Conservation (phyloP, 1,140 invertebrate genomes). For the Saccostrea echinata region DNA sequence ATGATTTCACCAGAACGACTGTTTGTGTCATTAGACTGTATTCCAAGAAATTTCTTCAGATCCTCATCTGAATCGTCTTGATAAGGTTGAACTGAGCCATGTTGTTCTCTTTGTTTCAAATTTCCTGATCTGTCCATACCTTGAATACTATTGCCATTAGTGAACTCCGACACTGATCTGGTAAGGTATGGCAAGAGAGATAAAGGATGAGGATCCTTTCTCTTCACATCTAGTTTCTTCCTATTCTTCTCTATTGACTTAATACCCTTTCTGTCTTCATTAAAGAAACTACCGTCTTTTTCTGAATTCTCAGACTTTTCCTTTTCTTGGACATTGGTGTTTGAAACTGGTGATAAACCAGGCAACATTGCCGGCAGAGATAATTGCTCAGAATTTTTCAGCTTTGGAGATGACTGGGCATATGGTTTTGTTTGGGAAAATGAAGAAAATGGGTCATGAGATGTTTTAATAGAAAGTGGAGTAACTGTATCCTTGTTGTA, state of each 20-base stretch:
- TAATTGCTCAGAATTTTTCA: background rate
- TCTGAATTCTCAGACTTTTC: background rate
- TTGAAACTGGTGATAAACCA: background rate
- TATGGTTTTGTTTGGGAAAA: conserved; percentile 29
- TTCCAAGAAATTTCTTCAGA: conserved; percentile 25
- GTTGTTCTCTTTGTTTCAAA: background rate
- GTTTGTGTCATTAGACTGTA: background rate
- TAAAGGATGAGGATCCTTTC: conserved; percentile 6
- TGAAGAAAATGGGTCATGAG: background rate
- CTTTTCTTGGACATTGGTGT: background rate
- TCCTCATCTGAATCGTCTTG: background rate
- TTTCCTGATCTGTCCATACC: background rate
- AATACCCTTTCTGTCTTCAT: background rate
- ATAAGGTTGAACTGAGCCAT: background rate
- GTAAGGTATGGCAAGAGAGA: conserved; percentile 20
- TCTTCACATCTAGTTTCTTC: conserved; percentile 5
- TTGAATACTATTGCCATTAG: background rate
- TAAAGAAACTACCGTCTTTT: background rate
- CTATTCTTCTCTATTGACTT: conserved; percentile 6
- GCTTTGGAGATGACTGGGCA: conserved; percentile 7
- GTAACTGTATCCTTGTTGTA: background rate
- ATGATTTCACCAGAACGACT: background rate
- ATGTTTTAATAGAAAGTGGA: background rate
- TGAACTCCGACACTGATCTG: conserved; percentile 7
- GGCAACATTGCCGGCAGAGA: background rate